Base-by-base conservation (phyloP, 92 coral and sea anemone species). In the Heliopora coerulea region DNA sequence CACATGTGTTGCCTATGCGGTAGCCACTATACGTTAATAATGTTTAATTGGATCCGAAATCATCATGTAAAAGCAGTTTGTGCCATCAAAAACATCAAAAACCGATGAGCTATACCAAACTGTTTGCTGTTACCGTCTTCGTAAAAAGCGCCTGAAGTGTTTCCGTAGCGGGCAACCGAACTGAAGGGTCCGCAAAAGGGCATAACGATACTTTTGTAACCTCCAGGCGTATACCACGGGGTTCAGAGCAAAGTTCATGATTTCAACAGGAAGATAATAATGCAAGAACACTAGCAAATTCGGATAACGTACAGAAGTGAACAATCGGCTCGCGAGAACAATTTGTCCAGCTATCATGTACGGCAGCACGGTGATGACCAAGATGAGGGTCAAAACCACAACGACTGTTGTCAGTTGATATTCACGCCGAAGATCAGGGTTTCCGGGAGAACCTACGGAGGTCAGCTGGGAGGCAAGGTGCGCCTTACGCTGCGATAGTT, bases 341-440 rank as follows among this genome's bases (percentile, higher is more conserved):
- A 69, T 69, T 20, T 69, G 76, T 3, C 61, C 76, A 28, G 46
- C 76, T 28, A 69, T 52, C 46, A 54, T 52, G 49, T 69, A 69
- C 3, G 76, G 76, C 24, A 69, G 21, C 40, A 69, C 76, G 17
- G 76, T 69, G 13, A 69, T 35, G 56, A 54, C 32, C n/a, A 69
- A 57, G 33, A 69, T 69, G 41, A 69, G 6, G 0, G 76, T 69
- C 29, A 69, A 32, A 7, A 33, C 62, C 1, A 50, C 76, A 17
- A 69, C 76, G 3, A 69, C 76, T n/a, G 76, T 49, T 1, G 76
- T 69, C 33, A 69, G 26, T 49, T 54, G 76, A 32, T 69, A 69
- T 50, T 69, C 76, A 18, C 76, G 62, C 21, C 52, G 26, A 15
- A 69, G 56, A 13, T 69, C 76, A 17, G 30, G 29, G 48, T 49